These are phyloP conservation scores for Macropis europaea DNA, from an alignment of 2,888 invertebrate species.

Conservation along the genomic window DNA sequence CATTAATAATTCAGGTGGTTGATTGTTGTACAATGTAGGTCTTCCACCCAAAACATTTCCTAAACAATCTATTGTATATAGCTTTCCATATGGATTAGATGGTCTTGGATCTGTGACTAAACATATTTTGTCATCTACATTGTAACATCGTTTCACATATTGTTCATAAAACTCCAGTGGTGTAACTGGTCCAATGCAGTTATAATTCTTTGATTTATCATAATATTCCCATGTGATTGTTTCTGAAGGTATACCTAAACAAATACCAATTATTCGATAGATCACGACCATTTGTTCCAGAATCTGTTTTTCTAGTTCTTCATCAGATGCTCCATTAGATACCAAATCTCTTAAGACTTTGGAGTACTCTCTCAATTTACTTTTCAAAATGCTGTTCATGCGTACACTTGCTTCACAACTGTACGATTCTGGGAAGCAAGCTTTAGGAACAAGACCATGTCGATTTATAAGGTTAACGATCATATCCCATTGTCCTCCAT, in stretches of 20 bases:
- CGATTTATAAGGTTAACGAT: conserved; percentile 92
- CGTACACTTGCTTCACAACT: conserved; percentile 88
- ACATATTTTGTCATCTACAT: conserved; percentile 93
- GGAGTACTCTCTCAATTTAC: conserved; percentile 92
- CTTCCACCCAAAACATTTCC: conserved; percentile 93
- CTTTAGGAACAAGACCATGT: conserved; percentile 94
- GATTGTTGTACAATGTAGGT: conserved; percentile 92
- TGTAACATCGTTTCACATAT: conserved; percentile 88
- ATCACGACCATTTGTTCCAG: conserved; percentile 87
- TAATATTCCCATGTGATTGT: conserved; percentile 92
- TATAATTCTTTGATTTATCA: conserved; percentile 89
- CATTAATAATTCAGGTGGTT: conserved; percentile 89
- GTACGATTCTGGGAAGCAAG: conserved; percentile 91
- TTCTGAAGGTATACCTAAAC: conserved; percentile 90
- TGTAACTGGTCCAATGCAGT: conserved; percentile 87
- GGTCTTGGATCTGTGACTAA: conserved; percentile 92
- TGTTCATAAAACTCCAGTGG: conserved; percentile 90
- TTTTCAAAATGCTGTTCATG: conserved; percentile 90
- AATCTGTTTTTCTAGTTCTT: conserved; percentile 84
- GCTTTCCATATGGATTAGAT: conserved; percentile 88
- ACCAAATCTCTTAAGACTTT: conserved; percentile 86
- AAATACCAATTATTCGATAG: conserved; percentile 91
- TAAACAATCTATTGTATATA: conserved; percentile 92
- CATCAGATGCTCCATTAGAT: conserved; percentile 83
- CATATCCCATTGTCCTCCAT: conserved; percentile 97